Evolutionary conservation across 2,113 vertebrate genomes (phyloP).

Genomic region (Oxyura jamaicensis): DNA sequence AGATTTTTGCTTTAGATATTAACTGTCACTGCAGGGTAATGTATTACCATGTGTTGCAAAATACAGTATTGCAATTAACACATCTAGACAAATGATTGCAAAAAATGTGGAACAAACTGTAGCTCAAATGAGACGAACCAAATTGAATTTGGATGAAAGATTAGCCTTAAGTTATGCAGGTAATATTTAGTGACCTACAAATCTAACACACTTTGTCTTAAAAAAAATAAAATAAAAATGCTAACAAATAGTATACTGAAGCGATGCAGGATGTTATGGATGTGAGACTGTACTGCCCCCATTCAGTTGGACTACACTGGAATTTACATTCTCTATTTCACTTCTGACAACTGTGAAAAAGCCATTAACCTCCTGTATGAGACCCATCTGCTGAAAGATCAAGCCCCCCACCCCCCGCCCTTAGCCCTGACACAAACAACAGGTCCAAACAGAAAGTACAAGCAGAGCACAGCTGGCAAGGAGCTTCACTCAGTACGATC

Average conservation of each 20-base stretch:
- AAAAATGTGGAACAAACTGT: neutral
- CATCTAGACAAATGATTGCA: neutral
- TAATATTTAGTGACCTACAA: neutral
- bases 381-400: neutral
- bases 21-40: neutral
- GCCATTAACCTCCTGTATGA: neutral
- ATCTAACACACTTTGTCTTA: fast-evolving
- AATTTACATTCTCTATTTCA: neutral
- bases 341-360: neutral
- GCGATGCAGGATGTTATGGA: fast-evolving
- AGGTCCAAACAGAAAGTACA: neutral
- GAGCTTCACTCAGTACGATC: fast-evolving
- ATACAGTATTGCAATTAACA: neutral
- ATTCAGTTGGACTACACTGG: neutral
- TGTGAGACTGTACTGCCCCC: too few species aligned
- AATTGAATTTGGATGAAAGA: neutral
- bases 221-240: neutral
- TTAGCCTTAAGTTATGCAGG: neutral
- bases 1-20: neutral
- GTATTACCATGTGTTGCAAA: neutral
- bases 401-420: too few species aligned
- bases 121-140: neutral
- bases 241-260: neutral
- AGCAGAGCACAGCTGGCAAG: neutral
- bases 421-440: fast-evolving